These are phyloP conservation scores for Margarornis squamiger DNA, from an alignment of 2,797 vertebrate genomes.

Conservation along the genomic window DNA sequence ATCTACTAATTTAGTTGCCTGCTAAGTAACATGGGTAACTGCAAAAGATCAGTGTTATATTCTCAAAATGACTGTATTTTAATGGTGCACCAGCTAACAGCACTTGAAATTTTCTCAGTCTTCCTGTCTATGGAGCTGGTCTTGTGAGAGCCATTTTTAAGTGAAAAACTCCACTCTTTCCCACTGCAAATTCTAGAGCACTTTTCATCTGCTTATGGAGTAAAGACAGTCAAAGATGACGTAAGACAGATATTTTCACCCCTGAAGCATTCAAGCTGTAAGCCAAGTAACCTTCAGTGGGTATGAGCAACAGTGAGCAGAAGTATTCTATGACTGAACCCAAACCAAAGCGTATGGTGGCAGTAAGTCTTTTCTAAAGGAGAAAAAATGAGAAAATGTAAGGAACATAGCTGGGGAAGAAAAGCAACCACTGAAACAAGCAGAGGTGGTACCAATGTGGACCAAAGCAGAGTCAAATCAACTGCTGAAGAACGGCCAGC, in stretches of 20 bases:
- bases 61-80: neutral
- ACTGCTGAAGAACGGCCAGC: neutral
- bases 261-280: neutral
- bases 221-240: neutral
- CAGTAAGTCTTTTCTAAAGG: neutral
- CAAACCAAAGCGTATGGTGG: rapidly evolving
- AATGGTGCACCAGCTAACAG: neutral
- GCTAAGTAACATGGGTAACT: neutral
- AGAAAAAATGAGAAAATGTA: neutral
- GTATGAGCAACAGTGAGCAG: neutral
- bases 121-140: neutral
- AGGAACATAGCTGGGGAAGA: neutral
- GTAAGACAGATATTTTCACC: neutral
- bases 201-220: neutral
- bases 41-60: neutral
- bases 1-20: neutral
- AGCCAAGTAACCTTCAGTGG: neutral
- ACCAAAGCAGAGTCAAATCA: neutral
- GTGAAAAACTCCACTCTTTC: neutral
- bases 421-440: neutral
- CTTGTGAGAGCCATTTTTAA: neutral
- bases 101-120: neutral
- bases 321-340: neutral
- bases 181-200: neutral
- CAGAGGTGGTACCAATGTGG: neutral